Conservation (phyloP, 2,888 invertebrate species). For the Phlogophora meticulosa region DNA sequence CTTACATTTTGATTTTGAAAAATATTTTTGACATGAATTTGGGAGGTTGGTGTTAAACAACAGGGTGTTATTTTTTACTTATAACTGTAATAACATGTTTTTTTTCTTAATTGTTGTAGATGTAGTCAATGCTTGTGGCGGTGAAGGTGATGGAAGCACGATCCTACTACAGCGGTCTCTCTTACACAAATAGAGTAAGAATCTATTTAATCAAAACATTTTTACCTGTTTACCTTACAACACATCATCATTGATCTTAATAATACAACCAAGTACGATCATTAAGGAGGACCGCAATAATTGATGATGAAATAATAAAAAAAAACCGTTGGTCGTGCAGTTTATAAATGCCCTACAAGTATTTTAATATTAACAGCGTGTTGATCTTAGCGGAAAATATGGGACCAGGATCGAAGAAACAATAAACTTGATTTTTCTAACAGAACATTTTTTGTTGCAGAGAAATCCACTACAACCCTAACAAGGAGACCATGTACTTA, state of each 20-base stretch:
- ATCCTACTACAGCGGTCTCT: slow-evolving; percentile 91
- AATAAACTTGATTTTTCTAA: slow-evolving; percentile 27
- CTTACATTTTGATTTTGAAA: slow-evolving; percentile 1
- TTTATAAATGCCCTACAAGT: slow-evolving; percentile 79
- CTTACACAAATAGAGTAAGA: slow-evolving; percentile 90
- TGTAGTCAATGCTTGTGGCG: slow-evolving; percentile 97
- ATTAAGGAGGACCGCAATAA: slow-evolving; percentile 75
- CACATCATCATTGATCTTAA: slow-evolving; percentile 44
- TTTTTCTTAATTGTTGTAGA: slow-evolving; percentile 93
- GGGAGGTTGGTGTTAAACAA: slow-evolving; percentile 36
- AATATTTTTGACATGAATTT: background rate
- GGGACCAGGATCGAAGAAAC: slow-evolving; percentile 28
- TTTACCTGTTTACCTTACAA: slow-evolving; percentile 58
- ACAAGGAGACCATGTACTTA: slow-evolving; percentile 86
- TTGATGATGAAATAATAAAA: slow-evolving; percentile 43
- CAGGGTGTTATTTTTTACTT: slow-evolving; percentile 26
- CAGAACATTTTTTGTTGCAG: slow-evolving; percentile 81
- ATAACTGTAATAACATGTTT: slow-evolving; percentile 76
- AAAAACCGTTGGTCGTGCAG: slow-evolving; percentile 77
- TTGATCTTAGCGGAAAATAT: slow-evolving; percentile 20
- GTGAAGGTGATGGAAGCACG: slow-evolving; percentile 94
- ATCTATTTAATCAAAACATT: slow-evolving; percentile 68
- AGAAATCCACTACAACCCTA: slow-evolving; percentile 86
- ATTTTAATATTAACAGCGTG: slow-evolving; percentile 69
- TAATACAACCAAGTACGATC: slow-evolving; percentile 39